phyloP scores from a whole-genome alignment of 2,888 invertebrate species.

The Heterodera filipjevi region DNA sequence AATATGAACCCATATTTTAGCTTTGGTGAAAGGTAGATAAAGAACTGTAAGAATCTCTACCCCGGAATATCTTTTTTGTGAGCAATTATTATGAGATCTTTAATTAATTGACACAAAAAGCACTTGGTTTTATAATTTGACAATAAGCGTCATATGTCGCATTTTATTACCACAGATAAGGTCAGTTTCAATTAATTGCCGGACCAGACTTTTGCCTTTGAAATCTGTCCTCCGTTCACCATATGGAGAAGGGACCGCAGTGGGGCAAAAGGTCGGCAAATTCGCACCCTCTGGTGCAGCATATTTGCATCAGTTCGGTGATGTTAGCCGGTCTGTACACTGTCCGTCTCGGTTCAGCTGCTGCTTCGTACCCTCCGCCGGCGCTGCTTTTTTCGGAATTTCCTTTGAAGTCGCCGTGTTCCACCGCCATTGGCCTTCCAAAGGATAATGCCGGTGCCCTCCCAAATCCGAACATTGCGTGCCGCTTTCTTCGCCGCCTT shows the following conservation, averaged over 20 bases:
- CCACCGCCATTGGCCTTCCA: not conserved
- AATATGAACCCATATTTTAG: no score
- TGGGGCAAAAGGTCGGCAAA: slow-evolving; percentile 46
- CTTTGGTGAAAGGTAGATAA: no score
- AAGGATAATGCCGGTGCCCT: not conserved
- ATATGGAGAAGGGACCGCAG: slow-evolving; percentile 43
- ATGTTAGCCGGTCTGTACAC: slow-evolving; percentile 44
- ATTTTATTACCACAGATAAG: no score
- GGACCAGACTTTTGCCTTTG: not conserved
- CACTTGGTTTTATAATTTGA: not conserved
- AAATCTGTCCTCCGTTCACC: slow-evolving; percentile 28
- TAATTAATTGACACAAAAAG: not conserved
- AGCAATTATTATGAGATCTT: not conserved
- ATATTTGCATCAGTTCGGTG: slow-evolving; percentile 46
- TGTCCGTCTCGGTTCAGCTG: not conserved
- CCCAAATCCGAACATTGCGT: slow-evolving; percentile 18
- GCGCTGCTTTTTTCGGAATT: not conserved
- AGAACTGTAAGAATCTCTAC: no score
- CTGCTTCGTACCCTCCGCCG: not conserved
- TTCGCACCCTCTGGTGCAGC: slow-evolving; percentile 45
- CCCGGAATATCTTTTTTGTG: no score
- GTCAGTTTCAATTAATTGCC: no score
- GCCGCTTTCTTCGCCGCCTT: slow-evolving; percentile 25
- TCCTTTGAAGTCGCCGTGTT: not conserved
- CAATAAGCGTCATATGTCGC: not conserved